A percentile compares a stretch with the other conserved stretches of the same genome.
phyloP scores from a whole-genome alignment of 2,797 vertebrate genomes.

The Acomys russatus region DNA sequence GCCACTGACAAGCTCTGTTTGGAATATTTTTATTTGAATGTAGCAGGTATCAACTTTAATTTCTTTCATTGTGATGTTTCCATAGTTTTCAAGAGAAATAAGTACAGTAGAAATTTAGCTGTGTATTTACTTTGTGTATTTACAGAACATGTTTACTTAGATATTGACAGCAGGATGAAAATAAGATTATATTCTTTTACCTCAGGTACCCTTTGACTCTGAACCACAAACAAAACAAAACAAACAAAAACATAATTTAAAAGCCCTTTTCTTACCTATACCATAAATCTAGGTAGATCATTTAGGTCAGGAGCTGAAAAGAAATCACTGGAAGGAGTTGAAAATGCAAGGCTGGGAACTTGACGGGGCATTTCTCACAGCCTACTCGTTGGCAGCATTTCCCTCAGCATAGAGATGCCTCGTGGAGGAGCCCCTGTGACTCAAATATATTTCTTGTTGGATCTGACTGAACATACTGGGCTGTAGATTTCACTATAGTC shows the following conservation, averaged over 20 bases:
- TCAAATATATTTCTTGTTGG: not conserved
- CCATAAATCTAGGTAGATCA: not conserved
- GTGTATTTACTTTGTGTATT: not conserved
- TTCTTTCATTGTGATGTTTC: not conserved
- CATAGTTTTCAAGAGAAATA: not conserved
- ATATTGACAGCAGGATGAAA: not conserved
- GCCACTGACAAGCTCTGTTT: too few species aligned
- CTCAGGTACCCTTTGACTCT: not conserved
- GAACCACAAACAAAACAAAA: not conserved
- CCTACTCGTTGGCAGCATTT: not conserved
- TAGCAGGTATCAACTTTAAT: not conserved
- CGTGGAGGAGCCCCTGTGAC: not conserved
- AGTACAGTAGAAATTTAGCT: not conserved
- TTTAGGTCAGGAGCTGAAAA: not conserved
- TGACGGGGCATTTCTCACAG: not conserved
- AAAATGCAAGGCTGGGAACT: rapidly evolving
- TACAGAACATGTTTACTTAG: not conserved
- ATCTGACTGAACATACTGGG: not conserved
- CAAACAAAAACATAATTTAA: not conserved
- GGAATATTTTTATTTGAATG: not conserved
- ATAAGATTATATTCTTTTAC: not conserved
- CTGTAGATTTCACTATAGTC: not conserved
- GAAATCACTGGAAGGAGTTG: not conserved
- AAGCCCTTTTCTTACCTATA: not conserved
- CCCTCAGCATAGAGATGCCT: not conserved